Base-by-base conservation (phyloP, 1,140 invertebrate genomes). In the Heliothis subflexa region DNA sequence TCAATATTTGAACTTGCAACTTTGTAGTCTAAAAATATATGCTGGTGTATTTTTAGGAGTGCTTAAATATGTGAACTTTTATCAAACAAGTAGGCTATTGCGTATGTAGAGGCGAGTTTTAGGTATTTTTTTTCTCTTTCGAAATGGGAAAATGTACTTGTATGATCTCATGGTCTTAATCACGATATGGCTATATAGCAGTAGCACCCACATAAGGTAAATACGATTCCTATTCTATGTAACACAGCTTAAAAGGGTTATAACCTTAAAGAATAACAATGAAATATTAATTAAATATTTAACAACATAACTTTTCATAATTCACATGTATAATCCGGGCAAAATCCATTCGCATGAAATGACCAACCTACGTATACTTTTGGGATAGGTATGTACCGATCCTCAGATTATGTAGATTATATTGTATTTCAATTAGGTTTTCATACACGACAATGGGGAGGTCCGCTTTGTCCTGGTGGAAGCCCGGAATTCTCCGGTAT, bases 351-450 rank as follows among this genome's bases (percentile, higher is more conserved):
- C 62, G n/a, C 40, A 3, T 10, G 21, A 47, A 66, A 66, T 66
- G n/a, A 47, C 40, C 62, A 49, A 40, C 62, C 18, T 9, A 40
- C 33, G 18, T 47, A 45, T 40, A 66, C 16, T 47, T 40, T 76
- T 68, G 11, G 28, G 21, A 33, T 21, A 10, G 45, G 21, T 45
- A 25, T 13, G 10, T 25, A 21, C 49, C 18, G 18, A 25, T 64
- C 54, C 49, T 25, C 25, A 52, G 68, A 78, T 62, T 74, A 71
- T 64, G 74, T 75, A 57, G 75, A 80, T 76, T 62, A 72, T 70
- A 77, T 47, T 47, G 76, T 61, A 66, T 80, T 84, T 83, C 72
- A 84, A 86, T 84, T 83, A 81, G 83, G 82, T 81, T 83, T 79
- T 78, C 83, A 80, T 84, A 78, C 50, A 81, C 54, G 76, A 85